Conservation (phyloP, 2,888 invertebrate species). For the Andrena camellia region DNA sequence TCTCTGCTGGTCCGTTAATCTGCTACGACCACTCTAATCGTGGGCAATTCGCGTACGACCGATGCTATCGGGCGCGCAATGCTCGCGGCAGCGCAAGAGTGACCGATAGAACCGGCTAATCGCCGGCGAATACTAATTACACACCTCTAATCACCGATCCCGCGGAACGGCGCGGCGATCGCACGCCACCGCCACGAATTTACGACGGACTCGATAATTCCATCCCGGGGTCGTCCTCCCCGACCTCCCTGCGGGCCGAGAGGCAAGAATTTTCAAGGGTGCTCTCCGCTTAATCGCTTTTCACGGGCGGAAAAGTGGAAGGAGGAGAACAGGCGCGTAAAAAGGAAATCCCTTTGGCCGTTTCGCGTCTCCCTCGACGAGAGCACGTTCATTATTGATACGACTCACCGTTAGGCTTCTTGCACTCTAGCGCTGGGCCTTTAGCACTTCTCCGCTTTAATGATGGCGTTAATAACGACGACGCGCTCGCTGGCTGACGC, state of each 20-base stretch:
- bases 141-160: conserved; percentile 64
- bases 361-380: conserved; percentile 1
- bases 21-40: conserved; percentile 62
- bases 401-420: conserved; percentile 38
- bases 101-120: conserved; percentile 71
- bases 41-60: conserved; percentile 59
- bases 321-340: not conserved
- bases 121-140: conserved; percentile 70
- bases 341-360: conserved; percentile 32
- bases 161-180: conserved; percentile 44
- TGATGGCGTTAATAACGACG: conserved; percentile 75
- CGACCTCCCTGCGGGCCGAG: not conserved
- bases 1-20: conserved; percentile 61
- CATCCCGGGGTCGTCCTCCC: not conserved
- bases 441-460: conserved; percentile 73
- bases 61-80: conserved; percentile 50
- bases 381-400: conserved; percentile 64
- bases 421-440: conserved; percentile 31
- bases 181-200: conserved; percentile 36
- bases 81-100: conserved; percentile 54
- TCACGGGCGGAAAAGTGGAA: not conserved
- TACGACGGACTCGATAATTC: conserved; percentile 53
- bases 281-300: conserved; percentile 34
- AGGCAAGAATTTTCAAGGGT: conserved; percentile 33
- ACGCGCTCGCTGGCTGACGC: conserved; percentile 21